Conservation (phyloP, 2,113 vertebrate genomes). For the Colaptes auratus region DNA sequence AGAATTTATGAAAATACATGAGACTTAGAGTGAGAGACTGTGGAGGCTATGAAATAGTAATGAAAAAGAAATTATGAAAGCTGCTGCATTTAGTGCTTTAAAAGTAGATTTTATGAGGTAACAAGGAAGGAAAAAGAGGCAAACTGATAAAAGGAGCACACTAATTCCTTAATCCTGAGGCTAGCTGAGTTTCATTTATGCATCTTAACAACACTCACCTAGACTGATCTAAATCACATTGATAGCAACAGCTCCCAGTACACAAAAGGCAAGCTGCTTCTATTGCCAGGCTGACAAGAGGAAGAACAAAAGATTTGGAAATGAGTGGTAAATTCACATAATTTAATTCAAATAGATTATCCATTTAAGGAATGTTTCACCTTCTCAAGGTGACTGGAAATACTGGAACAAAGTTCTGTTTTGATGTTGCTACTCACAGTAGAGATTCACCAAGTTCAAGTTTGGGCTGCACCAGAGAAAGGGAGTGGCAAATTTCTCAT, state of each 20-base stretch:
- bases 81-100: background rate
- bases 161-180: background rate
- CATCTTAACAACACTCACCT: slow-evolving; percentile 4
- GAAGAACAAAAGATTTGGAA: slow-evolving; percentile 47
- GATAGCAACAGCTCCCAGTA: slow-evolving; percentile 13
- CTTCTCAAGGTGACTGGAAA: slow-evolving; percentile 5
- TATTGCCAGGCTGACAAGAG: slow-evolving; percentile 5
- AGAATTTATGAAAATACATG: slow-evolving; percentile 8
- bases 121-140: background rate
- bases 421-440: background rate
- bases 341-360: slow-evolving; percentile 40
- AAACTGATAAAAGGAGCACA: background rate
- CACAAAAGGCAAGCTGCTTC: background rate
- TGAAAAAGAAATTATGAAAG: background rate
- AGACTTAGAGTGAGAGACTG: background rate
- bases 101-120: slow-evolving; percentile 6
- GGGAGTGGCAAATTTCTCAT: background rate
- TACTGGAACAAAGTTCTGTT: slow-evolving; percentile 22
- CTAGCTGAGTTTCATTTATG: background rate
- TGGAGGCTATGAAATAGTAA: background rate
- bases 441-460: background rate
- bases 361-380: background rate
- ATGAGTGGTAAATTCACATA: slow-evolving; percentile 10
- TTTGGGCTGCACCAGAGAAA: background rate
- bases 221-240: slow-evolving; percentile 35